Evolutionary conservation across 1,140 invertebrate genomes (phyloP).

Genomic region (Drosophila grimshawi): DNA sequence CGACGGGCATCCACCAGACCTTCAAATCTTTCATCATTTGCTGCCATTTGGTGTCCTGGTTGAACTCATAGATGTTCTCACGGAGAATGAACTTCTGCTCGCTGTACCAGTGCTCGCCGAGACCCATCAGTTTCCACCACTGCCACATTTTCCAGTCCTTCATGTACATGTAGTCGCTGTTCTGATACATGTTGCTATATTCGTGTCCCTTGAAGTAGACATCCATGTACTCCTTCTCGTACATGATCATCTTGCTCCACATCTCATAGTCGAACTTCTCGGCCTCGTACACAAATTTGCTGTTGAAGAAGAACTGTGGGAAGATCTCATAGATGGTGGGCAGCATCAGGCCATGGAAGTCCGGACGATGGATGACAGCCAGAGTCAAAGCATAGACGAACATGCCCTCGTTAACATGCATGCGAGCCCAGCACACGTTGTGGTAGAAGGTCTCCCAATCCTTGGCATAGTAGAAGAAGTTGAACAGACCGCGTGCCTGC

Average conservation of each 20-base stretch:
- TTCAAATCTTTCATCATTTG: conserved; percentile 71
- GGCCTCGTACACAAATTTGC: conserved; percentile 86
- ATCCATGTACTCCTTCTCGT: conserved; percentile 85
- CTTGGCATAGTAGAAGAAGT: conserved; percentile 87
- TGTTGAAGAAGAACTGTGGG: conserved; percentile 87
- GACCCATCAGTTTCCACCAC: conserved; percentile 83
- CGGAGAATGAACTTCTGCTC: conserved; percentile 74
- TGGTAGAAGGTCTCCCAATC: conserved; percentile 88
- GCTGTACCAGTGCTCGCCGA: conserved; percentile 71
- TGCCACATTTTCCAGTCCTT: conserved; percentile 83
- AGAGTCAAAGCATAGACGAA: conserved; percentile 87
- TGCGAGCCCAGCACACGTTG: conserved; percentile 87
- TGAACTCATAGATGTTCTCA: conserved; percentile 70
- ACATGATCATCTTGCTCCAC: conserved; percentile 77
- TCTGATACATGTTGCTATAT: conserved; percentile 74
- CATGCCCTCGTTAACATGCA: conserved; percentile 87
- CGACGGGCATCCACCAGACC: conserved; percentile 74
- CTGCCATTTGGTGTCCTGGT: conserved; percentile 67
- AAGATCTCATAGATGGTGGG: conserved; percentile 88
- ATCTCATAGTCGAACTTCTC: conserved; percentile 84
- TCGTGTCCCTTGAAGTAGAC: conserved; percentile 88
- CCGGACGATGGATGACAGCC: conserved; percentile 86
- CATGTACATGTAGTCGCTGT: conserved; percentile 70
- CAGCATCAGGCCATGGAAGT: conserved; percentile 86
- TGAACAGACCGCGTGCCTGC: conserved; percentile 86